Base-by-base conservation (phyloP, 2,888 invertebrate species). In the Macaria liturata region DNA sequence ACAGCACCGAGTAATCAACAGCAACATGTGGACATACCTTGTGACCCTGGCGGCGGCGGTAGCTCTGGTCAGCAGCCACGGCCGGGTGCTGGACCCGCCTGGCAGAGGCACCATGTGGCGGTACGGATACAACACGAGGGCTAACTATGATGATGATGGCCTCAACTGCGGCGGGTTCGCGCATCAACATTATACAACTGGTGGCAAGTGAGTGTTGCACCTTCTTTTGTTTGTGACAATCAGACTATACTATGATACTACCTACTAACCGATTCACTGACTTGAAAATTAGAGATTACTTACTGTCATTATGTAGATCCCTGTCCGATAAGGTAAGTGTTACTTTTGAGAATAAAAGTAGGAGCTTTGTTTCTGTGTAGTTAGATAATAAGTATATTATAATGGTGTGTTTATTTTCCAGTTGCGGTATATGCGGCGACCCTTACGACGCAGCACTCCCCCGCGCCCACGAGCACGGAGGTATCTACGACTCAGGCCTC, bases 351-450 rank as follows among this genome's bases (percentile, higher is more conserved):
- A 20, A 20, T 20, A 20, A 20, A 20, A 20, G 20, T 20, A 20
- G 20, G 20, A 20, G 2, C 20, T 20, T 20, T 20, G 20, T 20
- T 20, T 20, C 20, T 20, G 20, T 20, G 20, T 1, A 20, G 20
- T 20, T 20, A 20, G 20, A 20, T 20, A 20, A 20, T 20, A 20
- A 2, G 1, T 20, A 20, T 20, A 20, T 20, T 20, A 20, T 20
- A 20, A 20, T 20, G 20, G 20, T 20, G 20, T 20, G 20, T 7
- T 37, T 7, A 37, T 6, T 7, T 37, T 48, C 4, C 67, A 90
- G 91, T 62, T 97, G 97, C 78, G 97, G 97, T 0, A 93, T 96
- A 46, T 97, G 97, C 72, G 97, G 97, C 0, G 97, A 97, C 78
- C 91, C 97, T 0, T 97, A 95, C 94, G 95, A 96, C 75, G 69